Percentiles rank a stretch among this genome's conserved stretches.
phyloP scores from a whole-genome alignment of 2,888 invertebrate species.

The Oscheius onirici region DNA sequence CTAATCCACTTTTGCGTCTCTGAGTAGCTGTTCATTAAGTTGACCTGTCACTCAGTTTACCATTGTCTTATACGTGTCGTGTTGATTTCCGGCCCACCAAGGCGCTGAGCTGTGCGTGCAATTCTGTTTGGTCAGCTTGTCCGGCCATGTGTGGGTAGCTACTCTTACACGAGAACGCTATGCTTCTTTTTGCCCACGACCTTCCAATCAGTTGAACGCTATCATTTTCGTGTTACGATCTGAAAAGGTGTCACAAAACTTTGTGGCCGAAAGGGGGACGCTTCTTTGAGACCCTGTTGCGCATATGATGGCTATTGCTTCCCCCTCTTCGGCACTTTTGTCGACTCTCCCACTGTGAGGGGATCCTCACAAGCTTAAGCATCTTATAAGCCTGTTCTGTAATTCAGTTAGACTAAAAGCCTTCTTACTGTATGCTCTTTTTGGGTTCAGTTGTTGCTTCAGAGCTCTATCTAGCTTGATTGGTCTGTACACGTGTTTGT shows the following conservation, averaged over 20 bases:
- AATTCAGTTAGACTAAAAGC: no score
- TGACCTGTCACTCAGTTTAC: no score
- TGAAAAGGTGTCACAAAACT: not conserved
- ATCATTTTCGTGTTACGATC: no score
- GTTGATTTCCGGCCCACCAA: not conserved
- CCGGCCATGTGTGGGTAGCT: conserved; percentile 10
- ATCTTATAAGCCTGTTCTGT: no score
- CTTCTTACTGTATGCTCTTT: no score
- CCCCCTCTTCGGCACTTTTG: not conserved
- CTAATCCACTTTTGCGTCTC: not conserved
- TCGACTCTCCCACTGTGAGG: conserved; percentile 16
- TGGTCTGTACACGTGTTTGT: no score
- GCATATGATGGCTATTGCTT: conserved; percentile 2
- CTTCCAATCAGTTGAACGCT: no score
- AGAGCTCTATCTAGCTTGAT: no score
- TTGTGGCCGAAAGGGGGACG: not conserved
- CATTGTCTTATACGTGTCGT: no score
- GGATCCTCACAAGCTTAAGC: not conserved
- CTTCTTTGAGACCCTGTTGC: conserved; percentile 12
- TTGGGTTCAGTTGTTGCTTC: no score
- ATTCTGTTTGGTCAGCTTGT: conserved; percentile 30
- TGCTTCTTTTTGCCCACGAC: not conserved
- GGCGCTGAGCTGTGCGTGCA: conserved; percentile 21
- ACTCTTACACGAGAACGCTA: conserved; percentile 24
- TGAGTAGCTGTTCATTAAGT: no score